Conservation (phyloP, 2,113 vertebrate genomes). For the Puffinus mauretanicus region DNA sequence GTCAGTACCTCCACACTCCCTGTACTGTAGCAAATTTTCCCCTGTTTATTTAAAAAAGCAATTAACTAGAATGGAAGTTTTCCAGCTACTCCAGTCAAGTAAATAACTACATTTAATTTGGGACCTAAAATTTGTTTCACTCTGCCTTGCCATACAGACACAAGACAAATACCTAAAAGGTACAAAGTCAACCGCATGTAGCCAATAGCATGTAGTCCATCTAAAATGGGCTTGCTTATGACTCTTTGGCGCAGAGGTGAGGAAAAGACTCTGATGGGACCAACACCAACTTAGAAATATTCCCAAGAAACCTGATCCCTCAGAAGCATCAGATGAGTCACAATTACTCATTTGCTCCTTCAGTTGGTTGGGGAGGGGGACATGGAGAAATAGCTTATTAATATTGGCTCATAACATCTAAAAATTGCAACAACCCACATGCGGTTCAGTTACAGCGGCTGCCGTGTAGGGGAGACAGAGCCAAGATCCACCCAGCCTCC, state of each 20-base stretch:
- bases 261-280: background rate
- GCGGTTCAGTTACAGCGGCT: background rate
- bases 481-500: background rate
- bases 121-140: background rate
- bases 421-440: background rate
- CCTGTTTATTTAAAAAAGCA: background rate
- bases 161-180: background rate
- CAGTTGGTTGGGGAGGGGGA: background rate
- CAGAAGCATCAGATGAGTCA: slow-evolving; percentile 31
- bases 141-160: background rate
- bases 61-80: background rate
- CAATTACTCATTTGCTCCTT: slow-evolving; percentile 18
- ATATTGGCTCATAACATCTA: background rate
- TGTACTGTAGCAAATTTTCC: background rate
- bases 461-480: background rate
- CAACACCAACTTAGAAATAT: background rate
- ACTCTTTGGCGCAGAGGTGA: background rate
- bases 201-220: background rate
- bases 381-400: background rate
- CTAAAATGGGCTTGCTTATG: background rate
- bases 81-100: background rate
- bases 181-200: background rate
- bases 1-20: background rate
- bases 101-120: background rate
- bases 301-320: background rate